Evolutionary conservation across 2,113 vertebrate genomes (phyloP).

Genomic region (Pogonocichla stellata): DNA sequence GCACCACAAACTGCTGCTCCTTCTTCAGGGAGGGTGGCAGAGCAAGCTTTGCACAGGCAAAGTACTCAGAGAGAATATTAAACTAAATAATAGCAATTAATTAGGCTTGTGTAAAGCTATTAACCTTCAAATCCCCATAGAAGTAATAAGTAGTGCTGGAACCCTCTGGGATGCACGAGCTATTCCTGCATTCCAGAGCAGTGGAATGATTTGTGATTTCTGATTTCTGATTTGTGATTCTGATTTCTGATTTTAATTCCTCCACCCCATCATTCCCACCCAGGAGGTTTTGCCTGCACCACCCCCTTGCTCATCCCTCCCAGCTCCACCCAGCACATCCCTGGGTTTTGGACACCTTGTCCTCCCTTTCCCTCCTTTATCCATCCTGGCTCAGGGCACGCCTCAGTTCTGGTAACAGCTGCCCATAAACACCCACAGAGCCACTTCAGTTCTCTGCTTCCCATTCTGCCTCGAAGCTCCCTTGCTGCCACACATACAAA

Average conservation of each 20-base stretch:
- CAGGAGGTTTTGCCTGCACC: not conserved
- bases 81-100: conserved; percentile 64
- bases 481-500: not conserved
- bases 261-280: not conserved
- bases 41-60: not conserved
- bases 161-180: not conserved
- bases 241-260: not conserved
- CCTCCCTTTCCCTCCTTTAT: not conserved
- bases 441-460: not conserved
- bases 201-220: not conserved
- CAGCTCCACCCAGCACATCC: not conserved
- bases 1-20: not conserved
- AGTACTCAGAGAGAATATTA: not conserved
- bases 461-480: not conserved
- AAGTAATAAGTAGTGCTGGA: conserved; percentile 5
- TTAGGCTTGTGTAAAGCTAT: conserved; percentile 62
- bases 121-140: conserved; percentile 53
- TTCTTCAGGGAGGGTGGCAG: not conserved
- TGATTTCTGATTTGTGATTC: no score
- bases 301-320: not conserved
- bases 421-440: not conserved
- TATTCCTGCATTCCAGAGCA: not conserved
- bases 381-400: not conserved
- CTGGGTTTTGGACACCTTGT: not conserved
- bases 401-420: not conserved